Evolutionary conservation across 2,888 invertebrate species (phyloP), one percentile per base, ranked within the genome.

Genomic region (Cryptocheilus praepositus): DNA sequence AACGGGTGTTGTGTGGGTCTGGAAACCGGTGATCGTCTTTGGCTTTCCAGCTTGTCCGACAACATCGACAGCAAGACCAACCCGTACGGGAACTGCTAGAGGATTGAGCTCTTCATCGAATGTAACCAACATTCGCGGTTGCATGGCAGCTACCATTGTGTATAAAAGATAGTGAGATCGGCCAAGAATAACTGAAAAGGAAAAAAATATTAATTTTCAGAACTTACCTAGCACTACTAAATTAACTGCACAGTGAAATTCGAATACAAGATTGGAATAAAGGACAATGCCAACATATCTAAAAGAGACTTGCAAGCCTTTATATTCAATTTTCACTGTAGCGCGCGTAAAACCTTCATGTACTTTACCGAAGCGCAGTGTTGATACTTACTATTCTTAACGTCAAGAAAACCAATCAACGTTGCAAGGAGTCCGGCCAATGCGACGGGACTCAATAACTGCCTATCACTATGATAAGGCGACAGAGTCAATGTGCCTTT

Each of bases 11-110:
- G 98, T 99, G 89, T 99, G 99, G 0, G 99, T 99, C 89, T 99
- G 99, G 85, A 99, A 99, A 44, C 99, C 99, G 2, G 99, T 99
- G 77, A 99, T 99, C 0, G 99, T 99, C 90, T 99, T 99, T 0
- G 99, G 99, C 80, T 98, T 98, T 52, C 99, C 99, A 0, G 99
- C 99, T 90, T 99, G 99, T 0, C 99, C 99, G 25, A 99, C 99
- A 5, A 98, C 98, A 91, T 99, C 99, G 8, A 99, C 98, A 52
- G 99, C 99, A 91, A 96, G 93, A 83, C 96, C 96, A 56, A 96
- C 96, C 72, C 96, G 92, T 0, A 99, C 98, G 61, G 96, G 95
- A 18, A 98, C 97, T 71, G 98, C 96, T 73, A 98, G 90, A 69
- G 98, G 97, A 88, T 96, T 95, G 61, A 99, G 91, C 81, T 97